Evolutionary conservation across 2,113 vertebrate species (phyloP), one percentile per base, ranked within the genome.

Genomic region (Rhinopomastus cyanomelas): DNA sequence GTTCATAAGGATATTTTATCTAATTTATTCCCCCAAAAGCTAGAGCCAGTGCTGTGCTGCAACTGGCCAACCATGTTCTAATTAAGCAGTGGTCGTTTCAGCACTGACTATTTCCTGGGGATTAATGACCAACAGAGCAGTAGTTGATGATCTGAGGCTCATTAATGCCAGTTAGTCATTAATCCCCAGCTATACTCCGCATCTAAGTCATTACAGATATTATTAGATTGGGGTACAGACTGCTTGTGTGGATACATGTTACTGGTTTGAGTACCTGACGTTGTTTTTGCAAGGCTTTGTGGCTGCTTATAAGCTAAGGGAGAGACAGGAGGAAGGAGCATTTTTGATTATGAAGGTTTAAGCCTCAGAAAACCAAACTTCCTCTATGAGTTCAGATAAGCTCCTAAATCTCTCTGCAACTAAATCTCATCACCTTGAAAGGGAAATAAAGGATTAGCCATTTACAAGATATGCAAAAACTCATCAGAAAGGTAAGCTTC

Each of bases 71-170:
- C 83, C 76, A 61, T 9, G 73, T 22, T 94, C 69, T 93, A 88
- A 96, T 94, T 91, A 92, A 94, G 80, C 86, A 53, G 37, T 15
- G 78, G 71, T 22, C 61, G 73, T 71, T 95, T 73, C 74, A 87
- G 66, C 66, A 81, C 36, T 69, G 90, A 34, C 69, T 87, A 27
- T 60, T 95, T 95, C 93, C 93, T 94, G 86, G 90, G 93, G 83
- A 96, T 94, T 96, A 95, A 95, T 85, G 90, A 76, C 90, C 86
- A 91, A 10, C 77, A 90, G 90, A 76, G 93, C 91, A 82, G 81
- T 44, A 22, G 86, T 27, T 93, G 95, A 93, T 85, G 93, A 89
- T 92, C 75, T 91, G 85, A 94, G 85, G 77, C 73, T 85, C 88
- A 95, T 93, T 96, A 94, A 85, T 72, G 71, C 67, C 87, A 84